Evolutionary conservation across 2,797 vertebrate species (phyloP).

Genomic region (Galago senegalensis): DNA sequence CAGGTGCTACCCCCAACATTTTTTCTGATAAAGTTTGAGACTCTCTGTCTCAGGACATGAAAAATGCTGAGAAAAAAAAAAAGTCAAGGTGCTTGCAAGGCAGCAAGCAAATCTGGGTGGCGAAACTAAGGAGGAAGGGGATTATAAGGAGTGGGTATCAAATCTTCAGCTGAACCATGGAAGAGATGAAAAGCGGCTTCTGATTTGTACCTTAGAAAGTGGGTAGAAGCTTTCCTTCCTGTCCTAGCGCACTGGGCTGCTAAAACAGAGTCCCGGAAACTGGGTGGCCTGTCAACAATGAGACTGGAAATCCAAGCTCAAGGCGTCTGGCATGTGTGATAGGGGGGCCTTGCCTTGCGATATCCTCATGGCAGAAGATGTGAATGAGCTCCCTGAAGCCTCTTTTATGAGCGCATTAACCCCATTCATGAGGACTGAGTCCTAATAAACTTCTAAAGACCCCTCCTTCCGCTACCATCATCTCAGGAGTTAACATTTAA

Average conservation of each 20-base stretch:
- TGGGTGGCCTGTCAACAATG: neutral
- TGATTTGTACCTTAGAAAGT: neutral
- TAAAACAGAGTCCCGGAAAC: neutral
- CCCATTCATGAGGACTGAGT: neutral
- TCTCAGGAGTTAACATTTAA: neutral
- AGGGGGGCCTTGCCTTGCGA: neutral
- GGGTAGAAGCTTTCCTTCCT: neutral
- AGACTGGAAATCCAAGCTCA: neutral
- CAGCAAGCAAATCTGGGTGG: neutral
- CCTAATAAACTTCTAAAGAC: neutral
- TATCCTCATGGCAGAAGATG: neutral
- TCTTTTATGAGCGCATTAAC: neutral
- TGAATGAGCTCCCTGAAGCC: neutral
- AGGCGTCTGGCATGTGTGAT: neutral
- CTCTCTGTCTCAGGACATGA: neutral
- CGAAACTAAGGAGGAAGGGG: neutral
- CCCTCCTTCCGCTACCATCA: neutral
- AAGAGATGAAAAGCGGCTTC: neutral
- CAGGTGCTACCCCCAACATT: neutral
- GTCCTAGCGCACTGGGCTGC: neutral
- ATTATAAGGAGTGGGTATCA: neutral
- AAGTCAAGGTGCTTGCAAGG: neutral
- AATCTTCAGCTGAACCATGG: neutral
- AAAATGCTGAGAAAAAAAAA: neutral
- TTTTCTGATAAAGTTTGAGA: slow-evolving; percentile 28